A percentile compares a stretch with the other conserved stretches of the same genome.
phyloP scores from a whole-genome alignment of 1,140 invertebrate species.

The Latrodectus geometricus region DNA sequence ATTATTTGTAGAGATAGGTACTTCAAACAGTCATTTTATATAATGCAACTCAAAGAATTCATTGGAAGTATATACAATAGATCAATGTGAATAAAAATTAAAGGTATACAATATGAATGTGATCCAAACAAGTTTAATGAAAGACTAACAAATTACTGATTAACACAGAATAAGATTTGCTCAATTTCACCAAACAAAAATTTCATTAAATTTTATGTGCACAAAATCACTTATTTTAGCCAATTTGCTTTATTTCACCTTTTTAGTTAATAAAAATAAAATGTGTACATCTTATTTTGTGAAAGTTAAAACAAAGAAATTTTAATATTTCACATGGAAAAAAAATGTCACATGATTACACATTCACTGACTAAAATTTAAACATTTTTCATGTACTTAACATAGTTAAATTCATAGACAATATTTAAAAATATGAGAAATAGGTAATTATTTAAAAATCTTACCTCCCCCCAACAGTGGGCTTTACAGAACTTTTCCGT shows the following conservation, averaged over 20 bases:
- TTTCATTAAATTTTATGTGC: no score
- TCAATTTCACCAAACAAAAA: no score
- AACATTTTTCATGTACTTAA: background rate
- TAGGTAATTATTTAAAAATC: background rate
- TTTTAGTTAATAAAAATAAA: background rate
- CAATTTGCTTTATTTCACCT: background rate
- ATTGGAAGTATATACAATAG: no score
- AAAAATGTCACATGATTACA: background rate
- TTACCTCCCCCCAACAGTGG: conserved; percentile 47
- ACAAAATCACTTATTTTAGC: no score
- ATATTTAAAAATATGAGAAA: background rate
- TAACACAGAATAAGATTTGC: no score
- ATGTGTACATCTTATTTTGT: background rate
- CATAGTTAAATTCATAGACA: background rate
- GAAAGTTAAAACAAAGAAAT: background rate
- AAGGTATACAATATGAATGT: no score
- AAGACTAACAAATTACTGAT: no score
- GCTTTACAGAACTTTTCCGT: conserved; percentile 11
- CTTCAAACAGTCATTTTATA: no score
- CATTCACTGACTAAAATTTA: background rate
- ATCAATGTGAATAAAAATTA: no score
- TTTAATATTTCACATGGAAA: background rate
- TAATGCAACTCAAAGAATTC: no score
- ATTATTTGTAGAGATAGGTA: no score
- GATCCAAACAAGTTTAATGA: no score